Base-by-base conservation (phyloP, 1,140 invertebrate species). In the Drosophila funebris region DNA sequence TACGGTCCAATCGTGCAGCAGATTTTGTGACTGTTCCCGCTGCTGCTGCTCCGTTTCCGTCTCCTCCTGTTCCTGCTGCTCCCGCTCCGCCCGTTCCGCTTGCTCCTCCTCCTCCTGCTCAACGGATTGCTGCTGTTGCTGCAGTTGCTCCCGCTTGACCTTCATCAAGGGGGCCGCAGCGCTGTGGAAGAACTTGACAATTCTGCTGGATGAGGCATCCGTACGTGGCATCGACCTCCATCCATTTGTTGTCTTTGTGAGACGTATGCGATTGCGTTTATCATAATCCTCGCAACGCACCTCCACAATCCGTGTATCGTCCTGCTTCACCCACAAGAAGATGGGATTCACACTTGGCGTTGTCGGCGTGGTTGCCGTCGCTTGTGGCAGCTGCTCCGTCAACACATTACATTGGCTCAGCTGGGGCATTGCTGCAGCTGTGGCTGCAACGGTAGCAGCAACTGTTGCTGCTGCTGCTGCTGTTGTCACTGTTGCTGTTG, bases 221-320 rank as follows among this genome's bases (percentile, higher is more conserved):
- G 96, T 96, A 57, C 95, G 93, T 63, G 96, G 96, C 92, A 96
- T 96, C 16, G 96, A 96, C 37, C 95, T 94, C 96, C 96, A 97
- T 78, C 96, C 96, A 81, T 94, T 93, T 2, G 95, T 93, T 3
- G 96, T 96, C 84, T 96, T 96, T 50, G 95, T 96, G 76, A 97
- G 92, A 70, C 95, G 94, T 67, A 97, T 96, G 9, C 96, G 94
- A 92, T 96, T 97, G 36, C 96, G 93, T 83, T 95, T 95, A 92
- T 96, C 96, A 93, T 96, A 97, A 89, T 97, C 96, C 92, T 96
- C 96, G 92, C 96, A 96, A 88, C 95, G 94, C 71, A 97, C 96
- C 91, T 96, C 95, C 82, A 96, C 94, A 80, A 97, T 96, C 84
- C 93, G 94, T 58, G 95, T 95, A 84, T 96, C 95, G 70, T 94